A percentile compares a stretch with the other conserved stretches of the same genome.
Evolutionary conservation across 2,888 invertebrate genomes (phyloP).

Genomic region (Meta bourneti): DNA sequence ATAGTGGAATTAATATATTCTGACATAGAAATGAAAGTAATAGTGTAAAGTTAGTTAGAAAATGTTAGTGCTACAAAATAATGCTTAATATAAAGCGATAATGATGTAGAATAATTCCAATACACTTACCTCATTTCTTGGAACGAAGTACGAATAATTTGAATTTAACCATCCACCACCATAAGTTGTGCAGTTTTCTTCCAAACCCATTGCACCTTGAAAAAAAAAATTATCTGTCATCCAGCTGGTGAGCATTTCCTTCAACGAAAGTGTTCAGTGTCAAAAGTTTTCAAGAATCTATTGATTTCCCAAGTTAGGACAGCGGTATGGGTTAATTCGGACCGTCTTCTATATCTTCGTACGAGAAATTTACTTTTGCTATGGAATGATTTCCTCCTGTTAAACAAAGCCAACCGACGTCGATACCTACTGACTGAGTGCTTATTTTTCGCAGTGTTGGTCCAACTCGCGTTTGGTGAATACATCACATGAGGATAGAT

Average conservation of each 20-base stretch:
- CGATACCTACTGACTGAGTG: slow-evolving; percentile 44
- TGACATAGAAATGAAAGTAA: no score
- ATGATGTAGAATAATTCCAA: no score
- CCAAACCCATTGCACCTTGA: slow-evolving; percentile 17
- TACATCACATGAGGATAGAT: slow-evolving; percentile 76
- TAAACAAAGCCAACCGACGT: slow-evolving; percentile 23
- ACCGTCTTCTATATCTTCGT: slow-evolving; percentile 64
- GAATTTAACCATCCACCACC: slow-evolving; percentile 28
- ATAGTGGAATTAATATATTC: no score
- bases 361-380: slow-evolving; percentile 59
- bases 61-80: no score
- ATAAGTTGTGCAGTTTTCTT: slow-evolving; percentile 15
- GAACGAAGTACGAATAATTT: slow-evolving; percentile 45
- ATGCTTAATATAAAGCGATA: no score
- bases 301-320: slow-evolving; percentile 28
- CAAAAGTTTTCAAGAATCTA: slow-evolving; percentile 57
- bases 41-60: no score
- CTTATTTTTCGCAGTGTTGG: slow-evolving; percentile 50
- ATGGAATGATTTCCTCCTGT: slow-evolving; percentile 40
- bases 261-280: slow-evolving; percentile 72
- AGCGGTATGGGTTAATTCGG: slow-evolving; percentile 6
- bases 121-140: slow-evolving; percentile 40
- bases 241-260: slow-evolving; percentile 32
- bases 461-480: slow-evolving; percentile 71
- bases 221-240: slow-evolving; percentile 27